Base-by-base conservation (phyloP, 2,888 invertebrate genomes). In the Acronicta leporina region DNA sequence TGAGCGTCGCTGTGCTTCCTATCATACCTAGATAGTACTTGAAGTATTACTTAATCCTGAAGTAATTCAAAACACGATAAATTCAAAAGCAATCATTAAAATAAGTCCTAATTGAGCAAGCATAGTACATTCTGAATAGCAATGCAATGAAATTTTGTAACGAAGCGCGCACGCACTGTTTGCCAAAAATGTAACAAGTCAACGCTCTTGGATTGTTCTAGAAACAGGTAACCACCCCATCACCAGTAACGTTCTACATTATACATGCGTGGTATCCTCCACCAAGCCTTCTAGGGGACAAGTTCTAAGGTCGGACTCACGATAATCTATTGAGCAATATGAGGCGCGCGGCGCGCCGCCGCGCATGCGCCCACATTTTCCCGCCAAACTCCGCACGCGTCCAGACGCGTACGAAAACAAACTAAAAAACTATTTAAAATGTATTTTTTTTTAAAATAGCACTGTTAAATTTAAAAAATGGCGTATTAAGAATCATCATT, bases 281-380 rank as follows among this genome's bases (percentile, higher is more conserved):
- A 13, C 59, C 55, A 52, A 70, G 61, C 75, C 75, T 73, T 78
- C 52, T 75, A 66, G 76, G 75, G 78, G 83, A 70, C 75, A 80
- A 77, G 80, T 77, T 68, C 71, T 77, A 82, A 86, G 86, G 86
- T 86, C 85, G 81, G 75, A 68, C 80, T 73, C 73, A 79, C 77
- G 81, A 75, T 80, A 75, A 60, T 81, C 77, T 82, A 88, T 92
- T 92, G 92, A 86, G 93, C 91, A 92, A 92, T 85, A 84, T 86
- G 86, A 80, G 83, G 87, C 85, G 85, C 86, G 85, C 87, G 82
- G 85, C 80, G 81, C 80, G 74, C 71, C 63, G 83, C 84, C 83
- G 90, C 89, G 87, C 89, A 83, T 84, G 90, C 91, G 88, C 87
- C 65, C 70, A 82, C 92, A 92, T 90, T 92, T 92, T 92, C 91